phyloP scores from a whole-genome alignment of 2,888 invertebrate species.

The Caenorhabditis drosophilae region DNA sequence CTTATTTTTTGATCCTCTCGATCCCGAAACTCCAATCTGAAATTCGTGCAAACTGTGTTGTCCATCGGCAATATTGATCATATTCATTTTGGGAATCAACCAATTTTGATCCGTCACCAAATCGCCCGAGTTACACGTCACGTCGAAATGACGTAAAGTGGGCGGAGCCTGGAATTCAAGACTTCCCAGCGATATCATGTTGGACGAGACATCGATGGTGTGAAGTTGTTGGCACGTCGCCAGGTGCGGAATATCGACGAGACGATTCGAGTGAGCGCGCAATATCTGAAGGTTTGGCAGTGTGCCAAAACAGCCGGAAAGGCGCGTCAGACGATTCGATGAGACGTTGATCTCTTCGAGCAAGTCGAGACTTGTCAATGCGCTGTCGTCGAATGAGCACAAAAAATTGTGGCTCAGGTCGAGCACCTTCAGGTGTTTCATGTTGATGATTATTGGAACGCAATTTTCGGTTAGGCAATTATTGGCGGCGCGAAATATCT shows the following conservation, averaged over 20 bases:
- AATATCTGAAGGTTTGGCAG: conserved; percentile 70
- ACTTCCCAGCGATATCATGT: conserved; percentile 68
- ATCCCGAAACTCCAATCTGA: conserved; percentile 69
- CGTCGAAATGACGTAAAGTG: conserved; percentile 71
- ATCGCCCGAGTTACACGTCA: conserved; percentile 69
- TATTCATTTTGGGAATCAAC: conserved; percentile 19
- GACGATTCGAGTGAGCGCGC: conserved; percentile 71
- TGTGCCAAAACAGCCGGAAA: conserved; percentile 69
- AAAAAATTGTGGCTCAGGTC: conserved; percentile 71
- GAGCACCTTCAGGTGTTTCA: conserved; percentile 64
- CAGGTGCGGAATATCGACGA: conserved; percentile 70
- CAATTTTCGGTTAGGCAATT: conserved; percentile 70
- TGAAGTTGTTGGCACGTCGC: conserved; percentile 62
- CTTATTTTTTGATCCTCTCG: conserved; percentile 72
- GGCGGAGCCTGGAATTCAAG: conserved; percentile 62
- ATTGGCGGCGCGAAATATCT: conserved; percentile 41
- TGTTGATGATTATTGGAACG: conserved; percentile 65
- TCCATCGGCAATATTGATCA: conserved; percentile 20
- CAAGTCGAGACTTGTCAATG: conserved; percentile 36
- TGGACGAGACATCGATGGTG: conserved; percentile 72
- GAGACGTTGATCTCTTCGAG: conserved; percentile 64
- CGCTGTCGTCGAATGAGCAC: conserved; percentile 70
- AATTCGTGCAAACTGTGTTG: conserved; percentile 15
- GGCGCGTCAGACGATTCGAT: conserved; percentile 69
- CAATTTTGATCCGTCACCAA: conserved; percentile 17